phyloP scores from a whole-genome alignment of 2,888 invertebrate species.

The Amblyteles armatorius region DNA sequence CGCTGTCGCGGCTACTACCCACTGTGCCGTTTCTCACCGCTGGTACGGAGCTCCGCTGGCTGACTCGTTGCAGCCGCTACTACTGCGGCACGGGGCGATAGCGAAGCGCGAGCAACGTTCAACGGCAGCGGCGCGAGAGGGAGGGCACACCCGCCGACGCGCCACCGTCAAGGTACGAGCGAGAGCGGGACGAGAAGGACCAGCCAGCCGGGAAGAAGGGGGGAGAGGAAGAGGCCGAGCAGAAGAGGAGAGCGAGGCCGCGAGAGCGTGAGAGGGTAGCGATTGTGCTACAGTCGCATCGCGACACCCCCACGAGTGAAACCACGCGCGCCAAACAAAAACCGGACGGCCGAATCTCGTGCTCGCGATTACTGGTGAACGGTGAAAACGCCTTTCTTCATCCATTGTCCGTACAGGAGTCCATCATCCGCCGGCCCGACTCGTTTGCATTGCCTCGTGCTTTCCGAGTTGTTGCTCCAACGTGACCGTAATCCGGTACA shows the following conservation, averaged over 20 bases:
- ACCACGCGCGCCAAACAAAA: conserved; percentile 76
- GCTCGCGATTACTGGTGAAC: conserved; percentile 48
- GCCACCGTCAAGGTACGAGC: conserved; percentile 43
- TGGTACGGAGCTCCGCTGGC: conserved; percentile 18
- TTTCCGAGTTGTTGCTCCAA: neutral
- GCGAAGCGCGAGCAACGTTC: conserved; percentile 53
- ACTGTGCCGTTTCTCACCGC: conserved; percentile 9
- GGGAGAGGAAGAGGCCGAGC: conserved; percentile 52
- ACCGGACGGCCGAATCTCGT: conserved; percentile 49
- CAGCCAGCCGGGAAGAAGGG: conserved; percentile 42
- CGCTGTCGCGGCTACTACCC: conserved; percentile 25
- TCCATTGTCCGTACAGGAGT: conserved; percentile 20
- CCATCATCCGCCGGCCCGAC: neutral
- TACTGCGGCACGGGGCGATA: conserved; percentile 41
- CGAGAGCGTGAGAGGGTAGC: conserved; percentile 80
- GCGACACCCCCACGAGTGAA: conserved; percentile 83
- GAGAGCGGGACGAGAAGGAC: conserved; percentile 50
- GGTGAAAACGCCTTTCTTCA: conserved; percentile 20
- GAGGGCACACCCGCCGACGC: conserved; percentile 56
- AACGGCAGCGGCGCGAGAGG: conserved; percentile 55
- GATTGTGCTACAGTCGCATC: conserved; percentile 84
- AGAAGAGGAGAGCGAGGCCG: conserved; percentile 61
- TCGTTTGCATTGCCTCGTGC: neutral
- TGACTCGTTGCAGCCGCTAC: conserved; percentile 21
- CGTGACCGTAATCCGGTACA: conserved; percentile 57